Conservation (phyloP, 2,797 vertebrate species). For the Thamnophis elegans region DNA sequence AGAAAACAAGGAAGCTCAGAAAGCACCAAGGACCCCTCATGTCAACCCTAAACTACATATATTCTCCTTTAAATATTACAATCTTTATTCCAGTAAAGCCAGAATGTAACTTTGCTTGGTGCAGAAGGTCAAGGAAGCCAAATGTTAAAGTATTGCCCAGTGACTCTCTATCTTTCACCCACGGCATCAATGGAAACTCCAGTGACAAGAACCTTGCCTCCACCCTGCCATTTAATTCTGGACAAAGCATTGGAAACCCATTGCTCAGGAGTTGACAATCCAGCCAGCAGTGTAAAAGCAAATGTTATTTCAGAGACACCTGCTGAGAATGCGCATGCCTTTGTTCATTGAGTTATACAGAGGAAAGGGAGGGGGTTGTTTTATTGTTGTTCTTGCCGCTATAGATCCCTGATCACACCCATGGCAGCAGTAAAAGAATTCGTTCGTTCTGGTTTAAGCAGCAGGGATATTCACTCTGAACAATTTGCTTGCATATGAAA, state of each 20-base stretch:
- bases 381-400: neutral
- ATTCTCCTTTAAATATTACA: neutral
- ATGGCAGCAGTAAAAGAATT: neutral
- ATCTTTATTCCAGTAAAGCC: neutral
- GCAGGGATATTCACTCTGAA: conserved; percentile 31
- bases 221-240: neutral
- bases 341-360: conserved; percentile 12
- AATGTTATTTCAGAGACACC: conserved; percentile 15
- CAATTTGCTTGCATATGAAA: conserved; percentile 25
- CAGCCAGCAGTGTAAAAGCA: neutral
- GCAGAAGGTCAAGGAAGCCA: neutral
- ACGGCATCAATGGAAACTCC: neutral
- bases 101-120: neutral
- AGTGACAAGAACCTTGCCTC: fast-evolving
- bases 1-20: no score
- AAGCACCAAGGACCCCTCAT: no score
- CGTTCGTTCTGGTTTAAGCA: conserved; percentile 4
- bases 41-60: no score
- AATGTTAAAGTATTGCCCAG: neutral
- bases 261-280: neutral
- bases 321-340: neutral
- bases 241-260: neutral
- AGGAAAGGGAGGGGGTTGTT: neutral
- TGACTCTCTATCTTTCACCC: no score
- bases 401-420: neutral